Conservation (phyloP, 2,888 invertebrate species). For the Labia minor region DNA sequence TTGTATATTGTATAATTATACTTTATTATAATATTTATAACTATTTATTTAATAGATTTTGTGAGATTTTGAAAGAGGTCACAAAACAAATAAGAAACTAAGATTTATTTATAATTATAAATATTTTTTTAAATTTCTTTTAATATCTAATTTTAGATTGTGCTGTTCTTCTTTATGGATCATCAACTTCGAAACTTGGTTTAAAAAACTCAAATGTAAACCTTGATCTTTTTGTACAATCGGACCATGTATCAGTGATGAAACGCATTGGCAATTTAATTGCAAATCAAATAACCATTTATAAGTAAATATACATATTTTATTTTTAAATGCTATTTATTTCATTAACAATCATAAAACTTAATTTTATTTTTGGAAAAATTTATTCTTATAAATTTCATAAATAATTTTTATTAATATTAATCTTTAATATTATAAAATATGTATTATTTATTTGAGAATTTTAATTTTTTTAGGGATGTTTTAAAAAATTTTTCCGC, state of each 20-base stretch:
- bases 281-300: not conserved
- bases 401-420: no score
- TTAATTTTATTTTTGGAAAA: no score
- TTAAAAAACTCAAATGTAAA: constrained; percentile 37
- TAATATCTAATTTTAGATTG: constrained; percentile 29
- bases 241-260: constrained; percentile 17
- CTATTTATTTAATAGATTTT: no score
- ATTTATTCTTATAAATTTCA: no score
- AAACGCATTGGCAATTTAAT: not conserved
- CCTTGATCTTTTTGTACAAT: constrained; percentile 32
- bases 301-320: not conserved
- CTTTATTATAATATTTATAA: no score
- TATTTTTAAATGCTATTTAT: not conserved
- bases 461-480: constrained; percentile 26
- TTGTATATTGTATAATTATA: no score
- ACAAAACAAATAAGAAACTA: no score
- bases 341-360: not conserved
- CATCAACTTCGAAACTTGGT: constrained; percentile 36
- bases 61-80: no score
- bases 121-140: no score
- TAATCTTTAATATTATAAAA: not conserved
- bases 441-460: not conserved
- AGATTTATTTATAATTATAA: no score
- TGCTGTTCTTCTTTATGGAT: constrained; percentile 36
- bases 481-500: constrained; percentile 34